Evolutionary conservation across 1,140 invertebrate genomes (phyloP), one percentile per base, ranked within the genome.

Genomic region (Hylyphantes graminicola): DNA sequence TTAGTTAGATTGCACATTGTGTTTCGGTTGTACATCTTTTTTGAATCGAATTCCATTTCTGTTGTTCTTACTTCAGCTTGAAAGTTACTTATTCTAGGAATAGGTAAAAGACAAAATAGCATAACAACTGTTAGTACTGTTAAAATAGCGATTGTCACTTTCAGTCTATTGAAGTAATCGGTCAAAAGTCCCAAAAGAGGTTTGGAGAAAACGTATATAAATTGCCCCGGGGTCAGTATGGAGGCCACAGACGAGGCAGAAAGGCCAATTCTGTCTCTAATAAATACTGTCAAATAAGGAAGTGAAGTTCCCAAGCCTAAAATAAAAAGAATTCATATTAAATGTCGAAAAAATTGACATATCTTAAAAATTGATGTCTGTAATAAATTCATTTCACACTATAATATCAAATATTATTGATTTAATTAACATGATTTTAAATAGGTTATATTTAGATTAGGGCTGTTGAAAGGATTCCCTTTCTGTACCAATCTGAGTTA

Each of bases 101-200:
- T 21, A 35, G 35, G 15, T 35, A 78, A 61, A 17, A 78, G 21
- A 10, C 55, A 4, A 19, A 67, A 78, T 17, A 55, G 55, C 9
- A 65, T n/a, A 0, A 55, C 50, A 11, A n/a, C 51, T 67, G 65
- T n/a, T 12, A 35, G 12, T 4, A 67, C 17, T 17, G 53, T 51
- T 55, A 78, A 12, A n/a, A 78, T 13, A 2, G 19, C 19, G 17
- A 78, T 9, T 21, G 57, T 21, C 2, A 12, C n/a, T 67, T 78
- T 78, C 19, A 78, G n/a, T 21, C 57, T 65, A n/a, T 78, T 78
- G 19, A 78, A 78, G 53, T 78, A 78, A 55, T 78, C 76, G 0
- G 53, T 55, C n/a, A 78, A 17, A 19, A 21, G 57, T 7, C 63
- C 76, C 0, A 78, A 55, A 11, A 21, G 12, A 12, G 76, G 76